These are phyloP conservation scores for Zaprionus ornatus DNA, from an alignment of 1,140 invertebrate genomes.

Conservation along the genomic window DNA sequence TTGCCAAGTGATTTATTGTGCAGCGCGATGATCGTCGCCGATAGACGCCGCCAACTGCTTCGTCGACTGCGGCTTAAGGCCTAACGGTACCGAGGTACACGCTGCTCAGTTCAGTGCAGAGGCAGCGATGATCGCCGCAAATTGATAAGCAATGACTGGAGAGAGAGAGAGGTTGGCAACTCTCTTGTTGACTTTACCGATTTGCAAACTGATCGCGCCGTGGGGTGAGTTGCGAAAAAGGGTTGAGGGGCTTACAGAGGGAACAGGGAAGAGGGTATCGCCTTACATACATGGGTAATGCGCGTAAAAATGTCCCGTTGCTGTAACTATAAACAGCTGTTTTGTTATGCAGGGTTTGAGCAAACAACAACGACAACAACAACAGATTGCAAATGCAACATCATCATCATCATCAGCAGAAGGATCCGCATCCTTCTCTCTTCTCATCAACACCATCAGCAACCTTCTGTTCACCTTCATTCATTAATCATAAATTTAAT, in stretches of 20 bases:
- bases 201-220: constrained; percentile 35
- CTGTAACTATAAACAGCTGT: constrained; percentile 53
- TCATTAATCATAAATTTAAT: constrained; percentile 83
- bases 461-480: constrained; percentile 36
- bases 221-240: constrained; percentile 2
- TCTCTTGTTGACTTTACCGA: constrained; percentile 69
- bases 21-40: constrained; percentile 32
- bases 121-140: constrained; percentile 41
- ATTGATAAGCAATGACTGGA: constrained; percentile 59
- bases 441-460: constrained; percentile 36
- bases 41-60: constrained; percentile 17
- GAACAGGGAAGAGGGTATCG: constrained; percentile 49
- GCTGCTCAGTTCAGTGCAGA: neutral
- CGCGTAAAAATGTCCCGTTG: neutral
- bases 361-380: constrained; percentile 46
- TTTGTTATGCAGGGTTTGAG: constrained; percentile 58
- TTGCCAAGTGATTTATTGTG: constrained; percentile 57
- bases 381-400: constrained; percentile 30
- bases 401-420: constrained; percentile 48
- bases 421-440: constrained; percentile 24
- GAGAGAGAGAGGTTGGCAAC: constrained; percentile 1
- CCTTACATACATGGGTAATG: constrained; percentile 57
- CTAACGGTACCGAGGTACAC: constrained; percentile 56
- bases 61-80: constrained; percentile 43
- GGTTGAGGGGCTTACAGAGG: neutral